Conservation (phyloP, 1,140 invertebrate genomes). For the Drosophila rufa region DNA sequence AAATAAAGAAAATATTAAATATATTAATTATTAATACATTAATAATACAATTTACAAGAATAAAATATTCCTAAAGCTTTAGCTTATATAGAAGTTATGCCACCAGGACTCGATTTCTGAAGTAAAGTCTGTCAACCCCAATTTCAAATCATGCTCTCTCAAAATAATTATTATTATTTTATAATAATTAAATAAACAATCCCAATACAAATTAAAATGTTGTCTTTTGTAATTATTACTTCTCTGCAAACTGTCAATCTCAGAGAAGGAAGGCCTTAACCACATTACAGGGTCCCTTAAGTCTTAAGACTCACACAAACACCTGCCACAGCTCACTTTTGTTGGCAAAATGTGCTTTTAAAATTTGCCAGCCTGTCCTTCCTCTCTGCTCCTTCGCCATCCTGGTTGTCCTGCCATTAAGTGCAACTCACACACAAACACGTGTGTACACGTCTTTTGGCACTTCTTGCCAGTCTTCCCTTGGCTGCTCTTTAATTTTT, state of each 20-base stretch:
- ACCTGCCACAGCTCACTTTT: conserved; percentile 15
- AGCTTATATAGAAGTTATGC: too few relatives aligned
- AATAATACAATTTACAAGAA: too few relatives aligned
- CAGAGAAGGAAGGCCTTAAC: background rate
- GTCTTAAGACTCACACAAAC: background rate
- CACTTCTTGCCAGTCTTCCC: conserved; percentile 7
- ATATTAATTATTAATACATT: background rate
- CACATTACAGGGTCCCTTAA: background rate
- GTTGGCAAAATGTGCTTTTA: conserved; percentile 16
- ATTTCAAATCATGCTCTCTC: background rate
- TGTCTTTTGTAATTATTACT: background rate
- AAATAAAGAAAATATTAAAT: background rate
- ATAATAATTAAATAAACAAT: background rate
- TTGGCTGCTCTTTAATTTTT: conserved; percentile 52
- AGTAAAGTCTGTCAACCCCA: too few relatives aligned
- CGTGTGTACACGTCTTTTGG: background rate
- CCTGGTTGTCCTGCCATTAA: conserved; percentile 21
- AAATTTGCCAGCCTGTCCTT: background rate
- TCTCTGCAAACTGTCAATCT: background rate
- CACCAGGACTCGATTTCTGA: too few relatives aligned
- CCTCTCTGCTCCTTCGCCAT: background rate
- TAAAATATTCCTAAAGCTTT: background rate
- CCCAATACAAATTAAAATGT: too few relatives aligned
- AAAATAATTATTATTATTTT: background rate
- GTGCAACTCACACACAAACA: conserved; percentile 30